Base-by-base conservation (phyloP, 2,113 vertebrate species). In the Saccopteryx leptura region DNA sequence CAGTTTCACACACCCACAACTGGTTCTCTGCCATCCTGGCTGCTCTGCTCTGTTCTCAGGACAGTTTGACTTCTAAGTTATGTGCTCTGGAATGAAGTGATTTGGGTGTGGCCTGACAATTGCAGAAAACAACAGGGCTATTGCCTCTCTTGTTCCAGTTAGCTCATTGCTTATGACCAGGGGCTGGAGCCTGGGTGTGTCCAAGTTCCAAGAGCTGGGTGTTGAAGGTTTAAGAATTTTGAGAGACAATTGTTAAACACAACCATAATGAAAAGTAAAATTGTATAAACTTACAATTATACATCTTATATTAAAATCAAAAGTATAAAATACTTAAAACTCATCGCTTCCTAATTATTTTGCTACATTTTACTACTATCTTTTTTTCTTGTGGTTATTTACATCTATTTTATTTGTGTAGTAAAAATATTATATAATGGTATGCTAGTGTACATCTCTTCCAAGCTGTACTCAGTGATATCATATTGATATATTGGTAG, bases 281-380 rank as follows among this genome's bases (percentile, higher is more conserved):
- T 63, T 85, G 81, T 7, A 68, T 50, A 85, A 74, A 88, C 10
- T 46, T 85, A 94, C 3, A 82, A 33, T 89, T 74, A 69, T 1
- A 74, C 80, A 56, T 19, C 65, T 80, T 75, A 48, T 60, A 81
- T 50, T 72, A 66, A 69, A 97, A 89, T 88, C 56, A 88, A 78
- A 83, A 23, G 15, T 81, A 88, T 65, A 76, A 81, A 72, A 82
- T 88, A 68, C 31, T 75, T 93, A 89, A 93, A 94, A 82, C 10
- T 61, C 21, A 71, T 75, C 26, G 26, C 11, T 58, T 90, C 10
- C 39, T 93, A 74, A 82, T 91, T 61, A 88, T 84, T 92, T 85
- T 84, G 75, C 9, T 81, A 46, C 15, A n/a, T 90, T 71, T 76
- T 52, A 52, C 78, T 93, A 33, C 81, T 66, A 52, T 75, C 21